These are phyloP conservation scores for Cygnus olor DNA, from an alignment of 2,797 vertebrate species.

Conservation along the genomic window DNA sequence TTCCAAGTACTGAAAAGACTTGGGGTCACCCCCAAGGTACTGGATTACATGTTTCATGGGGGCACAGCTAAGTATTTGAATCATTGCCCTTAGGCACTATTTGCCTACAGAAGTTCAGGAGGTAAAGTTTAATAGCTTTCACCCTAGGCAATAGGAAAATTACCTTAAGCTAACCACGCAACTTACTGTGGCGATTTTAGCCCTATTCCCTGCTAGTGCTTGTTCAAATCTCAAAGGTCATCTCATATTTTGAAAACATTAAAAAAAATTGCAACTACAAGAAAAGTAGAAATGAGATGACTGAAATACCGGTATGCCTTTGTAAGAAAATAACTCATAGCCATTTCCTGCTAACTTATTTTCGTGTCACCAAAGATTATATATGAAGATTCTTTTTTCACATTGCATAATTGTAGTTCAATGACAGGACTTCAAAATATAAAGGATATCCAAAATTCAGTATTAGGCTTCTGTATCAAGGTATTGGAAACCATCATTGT, in stretches of 20 bases:
- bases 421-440: not conserved
- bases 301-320: not conserved
- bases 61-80: not conserved
- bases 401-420: not conserved
- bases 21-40: not conserved
- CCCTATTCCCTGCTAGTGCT: not conserved
- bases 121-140: not conserved
- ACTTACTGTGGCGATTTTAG: not conserved
- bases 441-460: not conserved
- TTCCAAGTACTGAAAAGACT: not conserved
- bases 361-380: not conserved
- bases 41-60: not conserved
- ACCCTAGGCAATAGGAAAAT: not conserved
- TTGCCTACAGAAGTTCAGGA: not conserved
- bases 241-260: not conserved
- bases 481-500: not conserved
- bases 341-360: not conserved
- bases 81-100: not conserved
- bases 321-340: not conserved
- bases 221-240: not conserved
- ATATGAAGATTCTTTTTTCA: not conserved
- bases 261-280: not conserved
- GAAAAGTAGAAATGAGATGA: not conserved
- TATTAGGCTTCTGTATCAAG: not conserved
- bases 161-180: not conserved